Percentiles rank a stretch among this genome's conserved stretches.
These are phyloP conservation scores for Acronicta alni DNA, from an alignment of 2,888 invertebrate genomes.

Conservation along the genomic window DNA sequence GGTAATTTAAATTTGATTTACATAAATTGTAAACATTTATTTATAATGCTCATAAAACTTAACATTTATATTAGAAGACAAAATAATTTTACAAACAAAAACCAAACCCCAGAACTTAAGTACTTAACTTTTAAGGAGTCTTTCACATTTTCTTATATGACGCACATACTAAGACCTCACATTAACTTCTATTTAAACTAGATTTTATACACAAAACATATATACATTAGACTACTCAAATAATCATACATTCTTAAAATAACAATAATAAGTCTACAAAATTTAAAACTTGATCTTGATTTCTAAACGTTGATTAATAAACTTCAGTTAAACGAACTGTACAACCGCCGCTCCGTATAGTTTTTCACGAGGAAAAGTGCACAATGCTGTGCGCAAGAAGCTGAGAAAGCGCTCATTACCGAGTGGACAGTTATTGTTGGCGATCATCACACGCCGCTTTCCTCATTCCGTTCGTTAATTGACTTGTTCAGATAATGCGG, in stretches of 20 bases:
- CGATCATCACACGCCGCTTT: slow-evolving; percentile 76
- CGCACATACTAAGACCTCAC: too few species aligned
- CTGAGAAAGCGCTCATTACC: slow-evolving; percentile 72
- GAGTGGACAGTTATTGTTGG: slow-evolving; percentile 82
- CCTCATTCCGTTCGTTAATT: slow-evolving; percentile 74
- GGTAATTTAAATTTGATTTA: slow-evolving; percentile 49
- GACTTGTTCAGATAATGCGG: slow-evolving; percentile 57
- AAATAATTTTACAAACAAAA: not conserved
- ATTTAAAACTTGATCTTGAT: not conserved
- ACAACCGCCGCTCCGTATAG: slow-evolving; percentile 67
- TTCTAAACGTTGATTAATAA: slow-evolving; percentile 28
- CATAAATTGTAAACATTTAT: slow-evolving; percentile 47
- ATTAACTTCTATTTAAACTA: too few species aligned
- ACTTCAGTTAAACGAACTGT: slow-evolving; percentile 33
- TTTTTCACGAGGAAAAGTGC: slow-evolving; percentile 85
- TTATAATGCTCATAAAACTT: slow-evolving; percentile 35
- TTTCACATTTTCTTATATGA: too few species aligned
- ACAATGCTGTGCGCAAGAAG: slow-evolving; percentile 78
- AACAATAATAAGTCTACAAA: too few species aligned
- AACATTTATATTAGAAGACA: slow-evolving; percentile 4
- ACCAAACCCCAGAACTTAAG: not conserved
- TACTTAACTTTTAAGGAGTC: not conserved
- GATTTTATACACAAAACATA: too few species aligned
- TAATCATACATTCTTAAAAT: not conserved
- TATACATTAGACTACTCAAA: too few species aligned